Evolutionary conservation across 2,797 vertebrate genomes (phyloP), one percentile per base, ranked within the genome.

Genomic region (Danio aesculapii): DNA sequence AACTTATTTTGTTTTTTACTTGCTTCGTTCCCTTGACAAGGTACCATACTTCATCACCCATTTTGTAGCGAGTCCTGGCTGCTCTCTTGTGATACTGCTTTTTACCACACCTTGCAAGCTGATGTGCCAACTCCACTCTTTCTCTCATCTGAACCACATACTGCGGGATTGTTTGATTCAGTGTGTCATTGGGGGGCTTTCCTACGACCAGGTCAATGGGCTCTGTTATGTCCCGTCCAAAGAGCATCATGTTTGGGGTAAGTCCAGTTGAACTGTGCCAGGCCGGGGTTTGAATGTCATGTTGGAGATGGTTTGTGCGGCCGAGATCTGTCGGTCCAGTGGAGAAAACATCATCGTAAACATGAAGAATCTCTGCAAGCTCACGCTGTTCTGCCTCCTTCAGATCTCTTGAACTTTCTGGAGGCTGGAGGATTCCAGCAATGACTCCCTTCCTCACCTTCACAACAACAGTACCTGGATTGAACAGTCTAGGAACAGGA

Each of bases 241-340:
- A 66, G 63, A 47, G 63, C 63, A 66, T 66, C n/a, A 66, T 66
- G n/a, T 66, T 46, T 66, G 63, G 16, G 41, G 62, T 44, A 17
- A 64, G 17, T 1, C 41, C 63, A 19, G 63, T 67, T 2, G 11
- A 46, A 47, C 63, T 0, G 67, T 17, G 0, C 80, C 85, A 0
- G 52, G 83, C 0, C 1, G 1, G 8, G 46, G n/a, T 81, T 30
- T 77, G 49, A 9, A 86, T 87, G 30, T 86, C 72, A 52, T 88
- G 85, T 3, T 86, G 71, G 0, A 90, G 83, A 0, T 88, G 16
- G 4, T 49, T 76, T 0, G 86, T 88, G 41, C 61, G 10, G 6
- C 86, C 57, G 0, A 88, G 66, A 14, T 86, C 71, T 11, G 3
- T 39, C 0, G 85, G 71, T 0, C 86, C 73, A 0, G 64, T 86